A percentile compares a stretch with the other conserved stretches of the same genome.
Evolutionary conservation across 1,140 invertebrate genomes (phyloP).

Genomic region (Triops longicaudatus): DNA sequence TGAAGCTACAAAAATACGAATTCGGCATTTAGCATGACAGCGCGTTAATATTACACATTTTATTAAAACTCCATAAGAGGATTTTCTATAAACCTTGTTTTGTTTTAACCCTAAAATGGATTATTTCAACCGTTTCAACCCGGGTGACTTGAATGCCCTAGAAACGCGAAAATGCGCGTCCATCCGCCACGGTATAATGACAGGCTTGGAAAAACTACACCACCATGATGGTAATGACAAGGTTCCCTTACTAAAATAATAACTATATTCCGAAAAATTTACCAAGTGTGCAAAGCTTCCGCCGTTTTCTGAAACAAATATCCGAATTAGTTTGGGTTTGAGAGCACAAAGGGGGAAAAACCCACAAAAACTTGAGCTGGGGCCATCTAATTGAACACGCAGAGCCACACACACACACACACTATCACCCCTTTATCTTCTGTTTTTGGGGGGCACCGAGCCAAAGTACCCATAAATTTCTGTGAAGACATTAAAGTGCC

Average conservation of each 20-base stretch:
- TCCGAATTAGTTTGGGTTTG: background rate
- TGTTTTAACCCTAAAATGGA: background rate
- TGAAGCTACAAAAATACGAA: too few species aligned
- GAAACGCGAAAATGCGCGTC: background rate
- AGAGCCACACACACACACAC: background rate
- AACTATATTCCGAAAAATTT: background rate
- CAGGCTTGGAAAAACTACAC: background rate
- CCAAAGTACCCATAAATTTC: background rate
- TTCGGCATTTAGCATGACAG: too few species aligned
- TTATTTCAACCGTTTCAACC: background rate
- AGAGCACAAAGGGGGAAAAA: background rate
- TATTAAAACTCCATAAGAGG: too few species aligned
- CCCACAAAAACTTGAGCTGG: background rate
- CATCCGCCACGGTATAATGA: background rate
- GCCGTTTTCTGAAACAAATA: background rate
- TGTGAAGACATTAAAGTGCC: constrained; percentile 6
- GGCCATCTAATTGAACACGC: background rate
- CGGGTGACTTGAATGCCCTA: background rate
- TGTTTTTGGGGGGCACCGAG: background rate
- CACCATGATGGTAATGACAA: background rate
- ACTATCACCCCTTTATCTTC: background rate
- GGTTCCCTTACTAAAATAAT: background rate
- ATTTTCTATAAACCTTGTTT: background rate
- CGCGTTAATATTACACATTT: too few species aligned
- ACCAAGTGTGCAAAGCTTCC: background rate